phyloP scores from a whole-genome alignment of 2,888 invertebrate species.

The Drosophila formosana region DNA sequence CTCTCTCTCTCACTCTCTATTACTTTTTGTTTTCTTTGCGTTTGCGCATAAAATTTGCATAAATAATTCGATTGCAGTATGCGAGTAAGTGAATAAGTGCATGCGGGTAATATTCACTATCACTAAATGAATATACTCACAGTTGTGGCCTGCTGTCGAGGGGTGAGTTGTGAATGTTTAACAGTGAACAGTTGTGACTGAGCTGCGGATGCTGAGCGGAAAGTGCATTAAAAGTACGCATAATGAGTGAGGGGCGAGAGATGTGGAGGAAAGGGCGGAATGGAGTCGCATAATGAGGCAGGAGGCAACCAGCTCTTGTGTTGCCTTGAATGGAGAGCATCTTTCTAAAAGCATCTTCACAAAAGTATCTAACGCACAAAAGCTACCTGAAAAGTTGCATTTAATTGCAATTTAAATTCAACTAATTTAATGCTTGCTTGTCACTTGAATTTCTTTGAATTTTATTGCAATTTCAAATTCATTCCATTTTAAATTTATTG shows the following conservation, averaged over 20 bases:
- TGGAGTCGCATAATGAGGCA: not conserved
- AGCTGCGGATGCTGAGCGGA: not conserved
- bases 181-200: not conserved
- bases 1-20: not conserved
- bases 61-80: slow-evolving; percentile 57
- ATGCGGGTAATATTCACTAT: slow-evolving; percentile 27
- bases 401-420: not conserved
- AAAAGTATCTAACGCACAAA: not conserved
- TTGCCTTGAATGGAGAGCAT: not conserved
- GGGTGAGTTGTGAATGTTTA: not conserved
- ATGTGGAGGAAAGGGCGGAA: not conserved
- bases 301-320: not conserved
- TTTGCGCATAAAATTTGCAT: slow-evolving; percentile 76
- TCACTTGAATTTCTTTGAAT: too few relatives aligned
- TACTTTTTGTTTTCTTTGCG: slow-evolving; percentile 46
- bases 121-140: slow-evolving; percentile 5
- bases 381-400: not conserved
- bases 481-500: not conserved
- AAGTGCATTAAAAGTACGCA: not conserved
- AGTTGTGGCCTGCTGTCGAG: not conserved
- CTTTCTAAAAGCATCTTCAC: not conserved
- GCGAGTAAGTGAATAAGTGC: slow-evolving; percentile 46
- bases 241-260: not conserved
- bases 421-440: too few relatives aligned
- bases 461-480: not conserved